phyloP scores from a whole-genome alignment of 1,140 invertebrate species.

The Leucophenga varia region DNA sequence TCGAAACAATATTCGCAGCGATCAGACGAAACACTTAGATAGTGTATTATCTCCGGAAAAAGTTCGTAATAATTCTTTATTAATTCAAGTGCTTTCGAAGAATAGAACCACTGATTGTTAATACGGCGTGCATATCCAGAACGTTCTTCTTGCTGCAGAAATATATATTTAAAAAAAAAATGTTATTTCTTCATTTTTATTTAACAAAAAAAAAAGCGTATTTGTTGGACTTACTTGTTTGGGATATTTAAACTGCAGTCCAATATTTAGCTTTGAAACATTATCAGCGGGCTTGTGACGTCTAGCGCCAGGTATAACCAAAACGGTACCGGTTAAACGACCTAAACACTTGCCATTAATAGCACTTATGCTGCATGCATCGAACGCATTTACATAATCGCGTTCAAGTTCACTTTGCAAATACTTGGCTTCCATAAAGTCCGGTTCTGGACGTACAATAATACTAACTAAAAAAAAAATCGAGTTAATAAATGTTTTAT shows the following conservation, averaged over 20 bases:
- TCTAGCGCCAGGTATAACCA: slow-evolving; percentile 61
- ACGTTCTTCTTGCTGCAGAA: slow-evolving; percentile 64
- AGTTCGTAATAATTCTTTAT: slow-evolving; percentile 69
- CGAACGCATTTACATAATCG: slow-evolving; percentile 48
- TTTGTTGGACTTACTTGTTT: slow-evolving; percentile 70
- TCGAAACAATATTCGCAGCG: slow-evolving; percentile 64
- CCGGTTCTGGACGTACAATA: slow-evolving; percentile 51
- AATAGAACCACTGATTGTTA: slow-evolving; percentile 78
- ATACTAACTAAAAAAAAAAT: slow-evolving; percentile 41
- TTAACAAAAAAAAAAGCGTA: slow-evolving; percentile 12
- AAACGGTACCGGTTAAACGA: slow-evolving; percentile 80
- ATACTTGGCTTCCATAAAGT: slow-evolving; percentile 41
- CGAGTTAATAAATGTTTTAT: slow-evolving; percentile 8
- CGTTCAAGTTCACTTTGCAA: slow-evolving; percentile 39
- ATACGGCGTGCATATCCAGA: slow-evolving; percentile 78
- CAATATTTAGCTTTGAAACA: slow-evolving; percentile 76
- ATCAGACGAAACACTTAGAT: slow-evolving; percentile 53
- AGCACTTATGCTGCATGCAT: slow-evolving; percentile 47
- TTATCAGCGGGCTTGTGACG: slow-evolving; percentile 47
- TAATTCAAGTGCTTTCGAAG: slow-evolving; percentile 66
- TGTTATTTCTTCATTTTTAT: too few species aligned
- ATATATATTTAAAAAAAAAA: slow-evolving; percentile 15
- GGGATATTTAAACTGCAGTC: slow-evolving; percentile 89
- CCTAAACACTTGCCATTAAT: slow-evolving; percentile 73
- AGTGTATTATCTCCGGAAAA: slow-evolving; percentile 76